Base-by-base conservation (phyloP, 2,888 invertebrate species). In the Cloeon dipterum region DNA sequence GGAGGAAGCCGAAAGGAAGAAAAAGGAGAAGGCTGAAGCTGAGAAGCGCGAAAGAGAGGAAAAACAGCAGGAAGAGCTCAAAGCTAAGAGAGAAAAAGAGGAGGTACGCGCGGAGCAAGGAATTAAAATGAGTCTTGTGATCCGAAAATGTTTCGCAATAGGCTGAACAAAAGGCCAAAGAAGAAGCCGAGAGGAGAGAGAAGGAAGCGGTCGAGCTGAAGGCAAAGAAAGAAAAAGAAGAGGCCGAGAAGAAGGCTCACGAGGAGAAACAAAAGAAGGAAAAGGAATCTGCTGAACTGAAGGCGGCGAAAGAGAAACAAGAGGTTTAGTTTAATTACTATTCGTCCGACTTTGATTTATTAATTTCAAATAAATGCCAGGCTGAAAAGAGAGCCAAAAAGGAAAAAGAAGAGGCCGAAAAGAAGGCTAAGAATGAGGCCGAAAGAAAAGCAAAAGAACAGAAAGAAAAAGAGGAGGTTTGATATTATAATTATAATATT, bases 381-480 rank as follows among this genome's bases (percentile, higher is more conserved):
- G 36, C 38, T 11, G 34, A 39, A 39, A 35, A 23, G 17, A 36
- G 45, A 36, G 36, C 42, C 20, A 18, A 32, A 37, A 20, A 40
- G 44, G 17, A 42, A 45, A 17, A 40, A 39, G 51, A 54, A 20
- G 54, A 52, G 20, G 52, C 54, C 38, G 52, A 56, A 21, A 47
- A 47, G 25, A 34, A 50, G 46, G n/a, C 46, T 46, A n/a, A 48
- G 50, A 23, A 33, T 21, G 37, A 36, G 21, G 21, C 20, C 25
- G 34, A 42, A 19, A 18, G 40, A 16, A 26, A 37, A 18, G 34
- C 39, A 36, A 37, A 32, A 4, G 37, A 40, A 23, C 36, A 26
- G 21, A 35, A 39, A 36, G 36, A 18, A 14, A 38, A 40, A 17
- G 39, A 38, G 20, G 20, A 37, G 20, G 18, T n/a, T 23, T 10